Evolutionary conservation across 2,888 invertebrate genomes (phyloP), one percentile per base, ranked within the genome.

Genomic region (Heteropelma amictum): DNA sequence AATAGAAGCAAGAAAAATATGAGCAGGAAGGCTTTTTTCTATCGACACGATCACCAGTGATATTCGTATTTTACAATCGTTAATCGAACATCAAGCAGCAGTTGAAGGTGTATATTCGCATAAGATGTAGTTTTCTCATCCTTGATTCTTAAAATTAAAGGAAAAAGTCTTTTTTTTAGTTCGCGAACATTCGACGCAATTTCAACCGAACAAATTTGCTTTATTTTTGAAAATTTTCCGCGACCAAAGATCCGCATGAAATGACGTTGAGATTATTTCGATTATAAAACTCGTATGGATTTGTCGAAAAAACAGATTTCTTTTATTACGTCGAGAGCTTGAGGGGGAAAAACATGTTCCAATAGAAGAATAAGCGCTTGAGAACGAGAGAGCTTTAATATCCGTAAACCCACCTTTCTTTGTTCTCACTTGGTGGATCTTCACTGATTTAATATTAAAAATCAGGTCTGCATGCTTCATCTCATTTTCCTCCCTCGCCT

Each of bases 401-500:
- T 47, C 47, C 53, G 35, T 67, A 56, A 56, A 47, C 47, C 67
- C 2, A 49, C 26, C 47, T 35, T 35, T 12, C 47, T 56, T 67
- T 67, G 67, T 56, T 47, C 64, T 33, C 17, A 26, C 21, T 30
- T 6, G 40, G 47, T 47, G 35, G 35, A 38, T 47, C 35, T 23
- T 10, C 14, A 21, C 30, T 67, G 47, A 56, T 38, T 56, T 56
- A 35, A 67, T 67, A 67, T 67, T 56, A 67, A 67, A 56, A 65
- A 67, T 67, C 40, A 35, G 10, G 30, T 60, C 45, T 49, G 42
- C 40, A n/a, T 40, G 30, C 61, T 71, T 73, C 60, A 61, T 71
- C 51, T 53, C 3, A 2, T 1, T 28, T 7, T 12, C 28, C 28
- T 21, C 38, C 38, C 60, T 38, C 28, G 33, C 17, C 53, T n/a